phyloP scores from a whole-genome alignment of 2,888 invertebrate species.

The Macroteleia sp. region DNA sequence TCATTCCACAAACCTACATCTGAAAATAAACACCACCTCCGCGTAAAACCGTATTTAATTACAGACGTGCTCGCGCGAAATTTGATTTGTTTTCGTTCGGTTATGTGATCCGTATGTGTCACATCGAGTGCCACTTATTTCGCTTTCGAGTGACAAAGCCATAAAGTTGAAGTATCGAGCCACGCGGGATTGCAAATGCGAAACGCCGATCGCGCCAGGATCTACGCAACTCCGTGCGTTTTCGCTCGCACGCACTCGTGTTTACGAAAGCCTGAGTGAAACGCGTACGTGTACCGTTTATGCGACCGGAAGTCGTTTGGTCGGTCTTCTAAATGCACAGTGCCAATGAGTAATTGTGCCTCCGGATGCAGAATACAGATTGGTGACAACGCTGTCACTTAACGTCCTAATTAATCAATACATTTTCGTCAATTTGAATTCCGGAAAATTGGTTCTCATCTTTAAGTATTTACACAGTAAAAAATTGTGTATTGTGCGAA shows the following conservation, averaged over 20 bases:
- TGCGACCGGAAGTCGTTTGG: constrained; percentile 26
- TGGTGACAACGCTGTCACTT: neutral
- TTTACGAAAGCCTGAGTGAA: constrained; percentile 28
- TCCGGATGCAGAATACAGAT: neutral
- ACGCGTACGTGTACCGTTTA: constrained; percentile 16
- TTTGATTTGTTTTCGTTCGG: constrained; percentile 30
- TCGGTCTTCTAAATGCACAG: constrained; percentile 4
- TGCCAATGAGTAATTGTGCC: neutral
- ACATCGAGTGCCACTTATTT: constrained; percentile 34
- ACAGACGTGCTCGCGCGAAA: neutral
- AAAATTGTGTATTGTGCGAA: too few species aligned
- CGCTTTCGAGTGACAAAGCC: constrained; percentile 29
- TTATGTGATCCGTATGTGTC: constrained; percentile 18
- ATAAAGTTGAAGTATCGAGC: constrained; percentile 28
- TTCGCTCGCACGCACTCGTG: constrained; percentile 14
- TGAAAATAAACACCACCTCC: constrained; percentile 13
- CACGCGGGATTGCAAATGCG: constrained; percentile 18
- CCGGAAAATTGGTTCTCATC: too few species aligned
- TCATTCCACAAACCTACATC: constrained; percentile 28
- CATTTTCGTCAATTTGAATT: neutral
- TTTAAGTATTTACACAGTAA: too few species aligned
- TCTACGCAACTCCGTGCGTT: constrained; percentile 27
- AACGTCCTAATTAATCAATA: neutral
- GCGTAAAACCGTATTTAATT: neutral
- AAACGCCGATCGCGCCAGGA: constrained; percentile 24